These are phyloP conservation scores for Idris sp. DNA, from an alignment of 1,140 invertebrate species.

Conservation along the genomic window DNA sequence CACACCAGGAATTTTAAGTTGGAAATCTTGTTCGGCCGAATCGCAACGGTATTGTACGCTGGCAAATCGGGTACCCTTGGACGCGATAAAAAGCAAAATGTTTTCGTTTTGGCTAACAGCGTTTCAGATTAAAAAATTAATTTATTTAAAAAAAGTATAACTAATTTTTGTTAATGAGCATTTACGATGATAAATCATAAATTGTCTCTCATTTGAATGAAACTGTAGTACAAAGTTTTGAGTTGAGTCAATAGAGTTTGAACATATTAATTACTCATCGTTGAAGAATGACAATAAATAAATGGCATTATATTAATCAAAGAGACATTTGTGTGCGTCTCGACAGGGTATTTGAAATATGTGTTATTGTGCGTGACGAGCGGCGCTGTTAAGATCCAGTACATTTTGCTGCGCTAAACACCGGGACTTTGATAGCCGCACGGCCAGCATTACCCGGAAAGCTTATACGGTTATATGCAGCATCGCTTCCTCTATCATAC, in stretches of 20 bases:
- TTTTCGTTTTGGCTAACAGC: too few relatives aligned
- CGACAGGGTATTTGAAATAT: constrained; percentile 34
- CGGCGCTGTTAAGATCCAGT: constrained; percentile 67
- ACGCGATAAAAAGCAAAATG: too few relatives aligned
- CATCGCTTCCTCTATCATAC: constrained; percentile 56
- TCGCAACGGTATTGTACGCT: constrained; percentile 40
- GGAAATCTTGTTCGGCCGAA: constrained; percentile 72
- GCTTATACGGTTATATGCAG: constrained; percentile 57
- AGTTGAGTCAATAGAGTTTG: not conserved
- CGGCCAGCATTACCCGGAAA: constrained; percentile 68
- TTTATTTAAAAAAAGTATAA: too few relatives aligned
- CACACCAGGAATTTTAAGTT: constrained; percentile 72
- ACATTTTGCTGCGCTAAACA: constrained; percentile 63
- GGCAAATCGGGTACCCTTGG: not conserved
- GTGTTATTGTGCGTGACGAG: constrained; percentile 41
- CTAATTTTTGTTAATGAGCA: too few relatives aligned
- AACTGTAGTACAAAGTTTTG: not conserved
- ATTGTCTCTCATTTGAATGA: too few relatives aligned
- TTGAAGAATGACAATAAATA: constrained; percentile 22
- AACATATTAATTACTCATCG: constrained; percentile 21
- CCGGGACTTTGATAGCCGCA: too few relatives aligned
- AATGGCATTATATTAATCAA: constrained; percentile 36
- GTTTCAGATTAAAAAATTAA: too few relatives aligned
- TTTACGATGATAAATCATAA: too few relatives aligned
- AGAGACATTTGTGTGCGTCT: constrained; percentile 9